Base-by-base conservation (phyloP, 2,888 invertebrate species). In the Physocephala rufipes region DNA sequence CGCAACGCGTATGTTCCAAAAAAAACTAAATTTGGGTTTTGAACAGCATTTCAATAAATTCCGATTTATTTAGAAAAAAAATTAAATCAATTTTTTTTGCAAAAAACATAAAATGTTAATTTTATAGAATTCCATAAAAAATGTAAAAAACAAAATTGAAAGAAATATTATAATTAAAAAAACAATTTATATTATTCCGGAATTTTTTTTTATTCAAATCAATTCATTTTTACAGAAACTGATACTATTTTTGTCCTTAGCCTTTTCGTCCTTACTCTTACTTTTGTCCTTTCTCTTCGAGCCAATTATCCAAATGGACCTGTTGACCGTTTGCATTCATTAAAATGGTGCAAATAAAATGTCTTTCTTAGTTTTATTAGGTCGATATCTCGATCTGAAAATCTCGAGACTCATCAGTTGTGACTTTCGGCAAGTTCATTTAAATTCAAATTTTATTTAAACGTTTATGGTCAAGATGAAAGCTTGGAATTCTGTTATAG, bases 291-390 rank as follows among this genome's bases (percentile, higher is more conserved):
- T 67, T 55, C 28, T 9, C 9, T 64, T 66, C 24, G 21, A 58
- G 68, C 51, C 64, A 67, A 58, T 68, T 73, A 64, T 66, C 45
- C 58, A 71, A 74, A 71, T 73, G 70, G 73, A 82, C 82, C 81
- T 82, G 79, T 81, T 83, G 82, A 81, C 83, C 82, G 81, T 83
- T 83, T 83, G 80, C 82, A 82, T 83, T 80, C 80, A 82, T 82
- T 82, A 80, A 74, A 78, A 74, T 74, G n/a, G 78, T 74, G 66
- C 66, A 63, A 62, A 74, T 74, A 74, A 75, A 74, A 74, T 75
- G 73, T 64, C 26, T 51, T 67, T 72, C 59, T 71, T 61, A 28
- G 47, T 36, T 53, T 63, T 47, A 7, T 61, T 66, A 51, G 45
- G 51, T 47, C 45, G 55, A 65, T 66, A n/a, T 24, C 26, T 24